Evolutionary conservation across 1,140 invertebrate species (phyloP).

Genomic region (Drosophila kanapiae): DNA sequence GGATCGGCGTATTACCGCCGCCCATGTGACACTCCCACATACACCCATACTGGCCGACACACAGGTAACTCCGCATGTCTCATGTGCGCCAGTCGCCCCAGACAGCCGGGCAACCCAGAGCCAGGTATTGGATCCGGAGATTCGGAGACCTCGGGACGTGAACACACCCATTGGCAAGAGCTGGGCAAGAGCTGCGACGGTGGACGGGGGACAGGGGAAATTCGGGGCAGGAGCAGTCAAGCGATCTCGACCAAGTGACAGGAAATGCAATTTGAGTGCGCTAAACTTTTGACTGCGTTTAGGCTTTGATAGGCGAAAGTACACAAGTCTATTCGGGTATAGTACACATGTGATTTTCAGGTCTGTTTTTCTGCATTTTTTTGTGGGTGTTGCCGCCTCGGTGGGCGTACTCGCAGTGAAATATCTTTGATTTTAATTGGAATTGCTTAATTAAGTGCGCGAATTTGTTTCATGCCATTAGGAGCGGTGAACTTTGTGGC

Average conservation of each 20-base stretch:
- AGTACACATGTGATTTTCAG: constrained; percentile 41
- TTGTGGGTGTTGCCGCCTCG: constrained; percentile 60
- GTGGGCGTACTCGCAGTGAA: constrained; percentile 58
- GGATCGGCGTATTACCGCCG: constrained; percentile 21
- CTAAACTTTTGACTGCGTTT: constrained; percentile 76
- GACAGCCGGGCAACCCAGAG: constrained; percentile 57
- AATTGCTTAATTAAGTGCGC: constrained; percentile 77
- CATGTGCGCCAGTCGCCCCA: constrained; percentile 43
- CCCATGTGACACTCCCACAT: constrained; percentile 73
- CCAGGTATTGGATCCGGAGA: constrained; percentile 37
- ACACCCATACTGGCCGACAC: constrained; percentile 50
- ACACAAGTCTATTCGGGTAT: constrained; percentile 34
- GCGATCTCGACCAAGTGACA: constrained; percentile 71
- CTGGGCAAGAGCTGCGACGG: constrained; percentile 9
- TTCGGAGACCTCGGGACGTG: constrained; percentile 43
- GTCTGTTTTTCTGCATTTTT: constrained; percentile 14
- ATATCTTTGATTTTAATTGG: constrained; percentile 65
- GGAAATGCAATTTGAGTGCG: constrained; percentile 79
- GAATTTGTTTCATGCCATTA: constrained; percentile 34
- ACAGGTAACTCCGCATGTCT: constrained; percentile 74
- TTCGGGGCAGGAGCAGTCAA: constrained; percentile 54
- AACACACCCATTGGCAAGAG: constrained; percentile 57
- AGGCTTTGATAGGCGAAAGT: constrained; percentile 79
- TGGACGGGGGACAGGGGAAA: constrained; percentile 29
- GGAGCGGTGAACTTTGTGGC: constrained; percentile 27